A percentile compares a stretch with the other conserved stretches of the same genome.
These are phyloP conservation scores for Caracal caracal DNA, from an alignment of 2,113 vertebrate species.

Conservation along the genomic window DNA sequence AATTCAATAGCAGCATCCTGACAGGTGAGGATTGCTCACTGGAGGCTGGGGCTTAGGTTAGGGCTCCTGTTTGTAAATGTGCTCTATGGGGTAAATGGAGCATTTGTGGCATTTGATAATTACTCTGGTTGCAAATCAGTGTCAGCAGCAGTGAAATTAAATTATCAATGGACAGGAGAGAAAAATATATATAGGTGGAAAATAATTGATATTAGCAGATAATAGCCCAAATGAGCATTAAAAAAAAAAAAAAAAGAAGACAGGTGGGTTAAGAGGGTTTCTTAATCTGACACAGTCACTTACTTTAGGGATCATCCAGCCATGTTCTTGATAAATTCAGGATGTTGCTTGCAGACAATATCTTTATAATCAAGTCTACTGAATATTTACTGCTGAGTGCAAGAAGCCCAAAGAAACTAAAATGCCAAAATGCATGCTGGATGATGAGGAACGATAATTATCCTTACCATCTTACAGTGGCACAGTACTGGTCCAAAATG, in stretches of 20 bases:
- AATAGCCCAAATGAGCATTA: neutral
- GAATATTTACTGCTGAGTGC: neutral
- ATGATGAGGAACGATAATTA: neutral
- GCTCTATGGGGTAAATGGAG: neutral
- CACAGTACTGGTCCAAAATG: neutral
- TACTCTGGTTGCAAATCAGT: constrained; percentile 5
- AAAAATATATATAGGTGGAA: neutral
- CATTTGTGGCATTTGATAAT: neutral
- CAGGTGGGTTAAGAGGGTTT: neutral
- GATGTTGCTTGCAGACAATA: neutral
- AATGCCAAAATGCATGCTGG: neutral
- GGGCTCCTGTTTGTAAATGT: neutral
- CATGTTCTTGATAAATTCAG: neutral
- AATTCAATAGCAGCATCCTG: neutral
- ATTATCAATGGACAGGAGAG: neutral
- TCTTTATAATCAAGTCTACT: constrained; percentile 40
- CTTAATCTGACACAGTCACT: neutral
- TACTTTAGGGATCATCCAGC: neutral
- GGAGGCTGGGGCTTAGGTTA: neutral
- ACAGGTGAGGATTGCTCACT: neutral
- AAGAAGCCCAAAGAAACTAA: neutral
- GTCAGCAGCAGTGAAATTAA: neutral
- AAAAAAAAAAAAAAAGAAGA: neutral
- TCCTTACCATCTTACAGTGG: neutral
- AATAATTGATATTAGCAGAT: neutral